Percentiles rank a stretch among this genome's conserved stretches.
phyloP scores from a whole-genome alignment of 2,113 vertebrate species.

The Ochotona princeps region DNA sequence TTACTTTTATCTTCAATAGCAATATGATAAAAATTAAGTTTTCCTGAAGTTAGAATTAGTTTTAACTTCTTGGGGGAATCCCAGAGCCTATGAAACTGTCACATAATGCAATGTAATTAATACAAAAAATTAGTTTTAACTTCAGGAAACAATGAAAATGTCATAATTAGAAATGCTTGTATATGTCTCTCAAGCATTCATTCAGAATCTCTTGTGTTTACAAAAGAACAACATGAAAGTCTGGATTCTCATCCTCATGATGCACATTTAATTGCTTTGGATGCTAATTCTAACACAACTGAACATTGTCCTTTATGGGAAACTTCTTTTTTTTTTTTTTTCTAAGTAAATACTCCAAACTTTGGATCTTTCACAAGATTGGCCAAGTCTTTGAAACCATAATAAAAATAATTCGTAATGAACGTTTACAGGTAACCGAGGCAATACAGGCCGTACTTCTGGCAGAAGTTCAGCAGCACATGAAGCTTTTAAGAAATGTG shows the following conservation, averaged over 20 bases:
- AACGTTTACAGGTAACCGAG: constrained; percentile 81
- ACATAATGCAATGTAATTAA: too few relatives aligned
- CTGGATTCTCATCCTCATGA: not conserved
- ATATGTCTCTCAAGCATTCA: not conserved
- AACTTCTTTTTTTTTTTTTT: not conserved
- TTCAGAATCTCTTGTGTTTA: not conserved
- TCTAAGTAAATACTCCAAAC: not conserved
- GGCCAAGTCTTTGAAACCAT: not conserved
- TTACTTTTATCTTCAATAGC: not conserved
- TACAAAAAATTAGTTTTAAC: not conserved
- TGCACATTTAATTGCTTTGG: not conserved
- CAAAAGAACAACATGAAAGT: not conserved
- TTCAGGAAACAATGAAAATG: not conserved
- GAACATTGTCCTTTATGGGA: not conserved
- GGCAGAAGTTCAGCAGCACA: constrained; percentile 85
- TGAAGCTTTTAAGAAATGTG: constrained; percentile 64
- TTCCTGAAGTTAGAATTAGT: too few relatives aligned
- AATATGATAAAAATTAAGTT: not conserved
- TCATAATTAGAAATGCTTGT: not conserved
- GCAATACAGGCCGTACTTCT: constrained; percentile 88
- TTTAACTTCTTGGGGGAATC: too few relatives aligned
- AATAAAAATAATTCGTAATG: not conserved
- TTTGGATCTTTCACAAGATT: not conserved
- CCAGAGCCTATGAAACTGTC: too few relatives aligned
- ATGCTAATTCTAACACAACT: not conserved